Conservation (phyloP, 1,140 invertebrate species). For the Monomorium pharaonis region DNA sequence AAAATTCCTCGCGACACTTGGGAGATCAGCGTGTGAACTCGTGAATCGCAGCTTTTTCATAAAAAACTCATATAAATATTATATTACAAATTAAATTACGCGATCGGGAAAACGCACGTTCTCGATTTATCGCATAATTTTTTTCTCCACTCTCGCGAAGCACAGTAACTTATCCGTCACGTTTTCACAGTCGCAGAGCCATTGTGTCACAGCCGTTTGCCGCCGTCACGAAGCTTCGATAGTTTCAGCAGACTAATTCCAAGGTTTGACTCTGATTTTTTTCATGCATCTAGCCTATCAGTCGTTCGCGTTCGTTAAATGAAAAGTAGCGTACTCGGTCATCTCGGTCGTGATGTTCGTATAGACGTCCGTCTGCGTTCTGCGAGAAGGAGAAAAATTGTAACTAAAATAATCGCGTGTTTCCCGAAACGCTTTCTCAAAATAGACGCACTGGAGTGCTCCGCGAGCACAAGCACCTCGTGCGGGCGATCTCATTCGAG, state of each 20-base stretch:
- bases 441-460: conserved; percentile 77
- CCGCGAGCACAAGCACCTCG: conserved; percentile 46
- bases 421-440: conserved; percentile 69
- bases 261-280: conserved; percentile 19
- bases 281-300: background rate
- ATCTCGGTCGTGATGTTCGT: conserved; percentile 67
- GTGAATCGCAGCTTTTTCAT: background rate
- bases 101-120: background rate
- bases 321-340: conserved; percentile 71
- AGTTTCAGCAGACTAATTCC: background rate
- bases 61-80: background rate
- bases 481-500: conserved; percentile 35
- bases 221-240: background rate
- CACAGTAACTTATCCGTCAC: background rate
- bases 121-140: background rate
- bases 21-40: background rate
- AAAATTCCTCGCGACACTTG: background rate
- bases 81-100: background rate
- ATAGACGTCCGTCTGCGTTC: conserved; percentile 53
- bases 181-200: conserved; percentile 22
- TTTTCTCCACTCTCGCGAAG: background rate
- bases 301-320: background rate
- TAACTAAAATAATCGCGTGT: conserved; percentile 78
- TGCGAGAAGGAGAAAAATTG: conserved; percentile 77
- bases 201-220: background rate